Conservation (phyloP, 2,113 vertebrate species). For the Colaptes auratus region DNA sequence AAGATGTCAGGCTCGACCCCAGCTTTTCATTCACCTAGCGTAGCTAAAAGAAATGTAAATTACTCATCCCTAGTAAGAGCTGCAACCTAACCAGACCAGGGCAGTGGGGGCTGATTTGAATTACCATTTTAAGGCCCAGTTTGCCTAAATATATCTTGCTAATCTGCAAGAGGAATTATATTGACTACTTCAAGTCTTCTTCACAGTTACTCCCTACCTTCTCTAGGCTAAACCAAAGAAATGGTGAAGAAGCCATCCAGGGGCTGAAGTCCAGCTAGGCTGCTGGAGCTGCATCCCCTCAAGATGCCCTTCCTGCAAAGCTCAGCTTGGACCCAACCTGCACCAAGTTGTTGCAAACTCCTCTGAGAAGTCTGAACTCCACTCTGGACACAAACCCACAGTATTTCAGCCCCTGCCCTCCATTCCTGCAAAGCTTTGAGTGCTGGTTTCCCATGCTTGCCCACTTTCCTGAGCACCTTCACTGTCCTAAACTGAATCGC, state of each 20-base stretch:
- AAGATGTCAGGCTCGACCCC: neutral
- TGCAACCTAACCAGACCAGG: neutral
- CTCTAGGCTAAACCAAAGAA: neutral
- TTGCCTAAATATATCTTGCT: neutral
- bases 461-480: neutral
- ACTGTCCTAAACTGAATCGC: rapidly evolving
- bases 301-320: neutral
- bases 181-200: neutral
- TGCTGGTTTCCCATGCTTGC: neutral
- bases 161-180: neutral
- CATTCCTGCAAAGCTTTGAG: neutral
- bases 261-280: neutral
- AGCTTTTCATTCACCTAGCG: neutral
- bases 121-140: neutral
- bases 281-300: neutral
- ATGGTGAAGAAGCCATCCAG: neutral
- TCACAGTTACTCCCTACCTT: neutral
- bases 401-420: neutral
- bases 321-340: neutral
- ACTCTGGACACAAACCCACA: neutral
- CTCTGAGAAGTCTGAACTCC: neutral
- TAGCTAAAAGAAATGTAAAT: neutral
- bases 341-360: neutral
- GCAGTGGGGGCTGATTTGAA: neutral
- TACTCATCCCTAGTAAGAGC: neutral